These are phyloP conservation scores for Pseudomyrmex sp. DNA, from an alignment of 1,140 invertebrate genomes.

Conservation along the genomic window DNA sequence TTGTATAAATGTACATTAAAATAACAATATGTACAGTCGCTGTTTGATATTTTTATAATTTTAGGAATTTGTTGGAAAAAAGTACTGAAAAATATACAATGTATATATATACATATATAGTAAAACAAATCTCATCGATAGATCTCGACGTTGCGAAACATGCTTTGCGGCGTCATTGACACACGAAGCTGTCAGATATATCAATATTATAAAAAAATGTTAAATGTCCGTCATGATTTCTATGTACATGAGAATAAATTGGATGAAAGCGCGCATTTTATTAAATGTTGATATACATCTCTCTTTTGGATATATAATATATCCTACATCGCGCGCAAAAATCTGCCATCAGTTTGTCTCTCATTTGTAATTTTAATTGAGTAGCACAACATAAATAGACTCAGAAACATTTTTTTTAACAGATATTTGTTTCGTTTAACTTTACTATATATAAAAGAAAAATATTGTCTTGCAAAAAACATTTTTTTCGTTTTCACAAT, in stretches of 20 bases:
- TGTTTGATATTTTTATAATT: too few relatives aligned
- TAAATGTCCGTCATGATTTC: constrained; percentile 20
- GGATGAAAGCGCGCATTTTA: not conserved
- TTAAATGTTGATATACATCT: too few relatives aligned
- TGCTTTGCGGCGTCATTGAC: not conserved
- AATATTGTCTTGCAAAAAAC: too few relatives aligned
- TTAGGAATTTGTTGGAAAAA: too few relatives aligned
- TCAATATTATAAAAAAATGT: constrained; percentile 18
- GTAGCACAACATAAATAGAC: too few relatives aligned
- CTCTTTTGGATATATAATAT: not conserved
- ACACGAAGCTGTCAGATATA: not conserved
- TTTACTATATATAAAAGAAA: too few relatives aligned
- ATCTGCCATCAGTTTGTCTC: constrained; percentile 22
- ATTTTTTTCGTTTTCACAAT: too few relatives aligned
- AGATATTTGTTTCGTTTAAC: too few relatives aligned
- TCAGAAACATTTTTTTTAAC: too few relatives aligned
- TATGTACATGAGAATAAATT: constrained; percentile 8
- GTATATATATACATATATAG: constrained; percentile 11
- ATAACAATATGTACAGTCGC: too few relatives aligned
- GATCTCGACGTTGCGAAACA: not conserved
- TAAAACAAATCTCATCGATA: not conserved
- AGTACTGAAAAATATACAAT: too few relatives aligned
- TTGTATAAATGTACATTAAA: too few relatives aligned
- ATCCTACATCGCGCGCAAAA: not conserved
- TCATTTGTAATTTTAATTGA: not conserved